A percentile compares a stretch with the other conserved stretches of the same genome.
Evolutionary conservation across 2,888 invertebrate genomes (phyloP).

Genomic region (Chelonus formosanus): DNA sequence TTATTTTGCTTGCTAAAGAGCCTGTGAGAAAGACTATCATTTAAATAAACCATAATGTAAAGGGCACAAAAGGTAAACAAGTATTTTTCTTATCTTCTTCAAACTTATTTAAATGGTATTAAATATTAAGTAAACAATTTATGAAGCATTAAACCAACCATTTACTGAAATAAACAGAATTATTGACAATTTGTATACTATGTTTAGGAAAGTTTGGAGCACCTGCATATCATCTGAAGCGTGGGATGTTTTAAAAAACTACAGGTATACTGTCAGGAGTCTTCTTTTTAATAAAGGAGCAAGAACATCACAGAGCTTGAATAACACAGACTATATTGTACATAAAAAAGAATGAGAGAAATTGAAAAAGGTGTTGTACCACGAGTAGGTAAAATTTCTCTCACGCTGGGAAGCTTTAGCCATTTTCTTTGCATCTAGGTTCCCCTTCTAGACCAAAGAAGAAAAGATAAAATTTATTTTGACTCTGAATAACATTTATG

Average conservation of each 20-base stretch:
- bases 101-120: no score
- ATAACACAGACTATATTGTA: constrained; percentile 10
- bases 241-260: constrained; percentile 41
- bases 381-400: constrained; percentile 2
- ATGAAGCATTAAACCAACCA: no score
- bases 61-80: no score
- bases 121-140: no score
- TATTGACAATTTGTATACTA: constrained; percentile 18
- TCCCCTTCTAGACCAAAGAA: neutral
- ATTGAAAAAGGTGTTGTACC: constrained; percentile 9
- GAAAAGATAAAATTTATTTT: no score
- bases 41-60: neutral
- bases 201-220: constrained; percentile 42
- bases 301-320: constrained; percentile 1
- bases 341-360: neutral
- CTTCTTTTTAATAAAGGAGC: constrained; percentile 6
- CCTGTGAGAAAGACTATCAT: constrained; percentile 16
- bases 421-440: constrained; percentile 5
- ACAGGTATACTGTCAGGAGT: constrained; percentile 24
- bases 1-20: neutral
- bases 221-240: constrained; percentile 51
- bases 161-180: neutral
- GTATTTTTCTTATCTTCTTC: no score
- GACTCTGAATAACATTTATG: no score
- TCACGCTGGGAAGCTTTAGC: constrained; percentile 1